Evolutionary conservation across 2,113 vertebrate species (phyloP).

Genomic region (Brienomyrus longianalis): DNA sequence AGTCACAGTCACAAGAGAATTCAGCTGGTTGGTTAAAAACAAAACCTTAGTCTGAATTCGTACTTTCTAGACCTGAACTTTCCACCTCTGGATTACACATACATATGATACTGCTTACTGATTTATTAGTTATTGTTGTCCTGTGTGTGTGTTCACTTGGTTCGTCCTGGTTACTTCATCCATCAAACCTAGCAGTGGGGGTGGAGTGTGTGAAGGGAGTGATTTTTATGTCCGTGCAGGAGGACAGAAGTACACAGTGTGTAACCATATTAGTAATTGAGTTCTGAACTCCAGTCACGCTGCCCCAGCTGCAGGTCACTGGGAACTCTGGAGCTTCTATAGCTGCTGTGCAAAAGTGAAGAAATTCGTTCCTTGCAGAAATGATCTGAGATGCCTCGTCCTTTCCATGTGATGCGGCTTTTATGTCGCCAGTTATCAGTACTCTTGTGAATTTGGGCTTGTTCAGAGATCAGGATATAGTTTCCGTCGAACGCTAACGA

Average conservation of each 20-base stretch:
- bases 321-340: too few species aligned
- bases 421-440: not conserved
- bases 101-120: not conserved
- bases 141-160: not conserved
- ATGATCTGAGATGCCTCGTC: not conserved
- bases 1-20: not conserved
- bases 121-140: not conserved
- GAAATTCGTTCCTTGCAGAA: not conserved
- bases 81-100: not conserved
- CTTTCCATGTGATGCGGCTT: not conserved
- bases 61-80: not conserved
- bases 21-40: not conserved
- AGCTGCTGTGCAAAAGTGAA: not conserved
- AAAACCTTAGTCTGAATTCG: not conserved
- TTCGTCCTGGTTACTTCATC: not conserved
- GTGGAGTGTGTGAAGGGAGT: not conserved
- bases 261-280: not conserved
- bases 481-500: not conserved
- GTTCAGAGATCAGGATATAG: not conserved
- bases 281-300: not conserved
- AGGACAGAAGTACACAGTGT: not conserved
- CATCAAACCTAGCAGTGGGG: not conserved
- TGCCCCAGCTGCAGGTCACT: not conserved
- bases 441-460: not conserved
- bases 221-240: not conserved